phyloP scores from a whole-genome alignment of 1,140 invertebrate species.

The Xylocopa sonorina region DNA sequence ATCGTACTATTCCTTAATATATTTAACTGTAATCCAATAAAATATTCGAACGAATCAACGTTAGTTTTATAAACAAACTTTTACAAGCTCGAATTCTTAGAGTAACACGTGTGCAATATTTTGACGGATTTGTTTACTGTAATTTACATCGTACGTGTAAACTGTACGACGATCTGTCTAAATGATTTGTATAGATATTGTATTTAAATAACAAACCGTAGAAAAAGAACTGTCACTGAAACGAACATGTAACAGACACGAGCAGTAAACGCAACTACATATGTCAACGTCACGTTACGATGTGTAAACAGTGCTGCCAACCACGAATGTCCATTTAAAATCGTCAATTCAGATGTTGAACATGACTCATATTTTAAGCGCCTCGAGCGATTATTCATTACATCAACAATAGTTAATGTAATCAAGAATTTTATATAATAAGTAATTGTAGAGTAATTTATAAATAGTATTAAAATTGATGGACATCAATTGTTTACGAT shows the following conservation, averaged over 20 bases:
- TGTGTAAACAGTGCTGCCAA: slow-evolving; percentile 34
- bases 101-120: neutral
- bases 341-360: neutral
- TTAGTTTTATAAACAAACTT: neutral
- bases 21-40: neutral
- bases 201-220: slow-evolving; percentile 18
- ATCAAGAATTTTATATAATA: too few species aligned
- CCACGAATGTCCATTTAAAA: neutral
- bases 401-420: too few species aligned
- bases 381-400: too few species aligned
- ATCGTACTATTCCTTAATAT: neutral
- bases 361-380: too few species aligned
- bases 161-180: too few species aligned
- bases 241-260: neutral
- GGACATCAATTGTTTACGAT: neutral
- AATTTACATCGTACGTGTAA: neutral
- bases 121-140: neutral
- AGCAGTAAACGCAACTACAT: neutral
- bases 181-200: slow-evolving; percentile 22
- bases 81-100: neutral
- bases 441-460: too few species aligned
- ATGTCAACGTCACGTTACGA: slow-evolving; percentile 37
- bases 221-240: slow-evolving; percentile 12
- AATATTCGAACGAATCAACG: neutral
- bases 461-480: neutral